Conservation (phyloP, 2,113 vertebrate species). For the Antechinus stuartii region DNA sequence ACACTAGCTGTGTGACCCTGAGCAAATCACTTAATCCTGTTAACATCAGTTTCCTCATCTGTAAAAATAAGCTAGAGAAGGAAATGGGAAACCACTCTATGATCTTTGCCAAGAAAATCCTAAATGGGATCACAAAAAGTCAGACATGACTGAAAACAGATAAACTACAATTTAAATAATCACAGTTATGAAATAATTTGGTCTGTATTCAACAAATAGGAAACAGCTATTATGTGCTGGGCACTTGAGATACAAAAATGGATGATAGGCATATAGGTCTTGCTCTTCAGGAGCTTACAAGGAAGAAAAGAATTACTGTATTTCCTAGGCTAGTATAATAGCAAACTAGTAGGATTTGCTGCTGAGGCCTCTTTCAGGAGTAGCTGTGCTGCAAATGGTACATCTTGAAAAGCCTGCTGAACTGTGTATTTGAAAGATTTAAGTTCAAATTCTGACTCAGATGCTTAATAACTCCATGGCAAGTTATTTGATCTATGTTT, state of each 20-base stretch:
- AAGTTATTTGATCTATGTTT: background rate
- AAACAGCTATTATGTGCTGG: background rate
- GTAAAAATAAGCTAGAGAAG: background rate
- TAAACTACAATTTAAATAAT: background rate
- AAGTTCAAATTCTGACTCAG: background rate
- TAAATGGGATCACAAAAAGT: background rate
- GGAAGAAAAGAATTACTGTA: background rate
- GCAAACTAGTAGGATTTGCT: background rate
- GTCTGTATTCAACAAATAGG: background rate
- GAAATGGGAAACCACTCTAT: background rate
- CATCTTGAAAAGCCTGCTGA: background rate
- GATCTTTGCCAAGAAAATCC: background rate
- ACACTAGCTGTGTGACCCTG: background rate
- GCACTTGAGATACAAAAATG: background rate
- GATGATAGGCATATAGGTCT: background rate
- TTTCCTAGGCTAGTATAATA: background rate
- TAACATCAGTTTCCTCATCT: background rate
- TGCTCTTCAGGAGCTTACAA: background rate
- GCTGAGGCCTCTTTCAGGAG: background rate
- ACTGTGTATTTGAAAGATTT: background rate
- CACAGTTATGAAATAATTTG: background rate
- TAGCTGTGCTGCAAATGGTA: background rate
- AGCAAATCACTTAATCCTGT: background rate
- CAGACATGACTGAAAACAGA: background rate
- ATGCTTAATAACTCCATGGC: background rate